Base-by-base conservation (phyloP, 2,113 vertebrate species). In the Natator depressus region DNA sequence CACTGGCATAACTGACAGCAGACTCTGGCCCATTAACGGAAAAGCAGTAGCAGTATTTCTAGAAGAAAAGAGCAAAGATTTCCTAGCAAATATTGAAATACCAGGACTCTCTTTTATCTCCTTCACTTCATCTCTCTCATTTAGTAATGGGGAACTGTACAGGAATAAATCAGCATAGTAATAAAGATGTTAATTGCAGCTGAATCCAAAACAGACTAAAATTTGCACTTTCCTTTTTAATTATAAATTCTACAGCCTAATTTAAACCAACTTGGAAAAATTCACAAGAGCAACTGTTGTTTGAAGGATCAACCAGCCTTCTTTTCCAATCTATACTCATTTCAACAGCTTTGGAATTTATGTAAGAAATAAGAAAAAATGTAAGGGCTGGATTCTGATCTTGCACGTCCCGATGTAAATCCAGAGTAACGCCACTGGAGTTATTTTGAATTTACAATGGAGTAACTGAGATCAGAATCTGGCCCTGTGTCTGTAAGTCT, bases 141-240 rank as follows among this genome's bases (percentile, higher is more conserved):
- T 51, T 51, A 92, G 82, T 51, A 95, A 85, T 72, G 54, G 50
- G 85, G 47, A 69, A 54, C 42, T 85, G 5, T 29, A 59, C 31
- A 19, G 54, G 89, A 95, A 95, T 93, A 95, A 95, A 97, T 95
- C 83, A 95, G 83, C 92, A 89, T 92, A 69, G 49, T 89, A 84
- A 94, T 84, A 27, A n/a, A 0, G 20, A 82, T 85, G 62, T 38
- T 95, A 95, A 93, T 91, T 95, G 51, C 51, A 82, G 24, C 80
- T 89, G 83, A 90, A 90, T 78, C 35, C 72, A 47, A 50, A 69
- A n/a, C 59, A 46, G 82, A 78, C 55, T 84, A 29, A 85, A 92
- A 91, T 84, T 75, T 62, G 46, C 55, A 89, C 0, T 0, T 85
- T 86, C 42, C 84, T 76, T 93, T 88, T 78, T 62, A 92, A 65